Percentiles rank a stretch among this genome's conserved stretches.
Conservation (phyloP, 2,113 vertebrate genomes). For the Phainopepla nitens region DNA sequence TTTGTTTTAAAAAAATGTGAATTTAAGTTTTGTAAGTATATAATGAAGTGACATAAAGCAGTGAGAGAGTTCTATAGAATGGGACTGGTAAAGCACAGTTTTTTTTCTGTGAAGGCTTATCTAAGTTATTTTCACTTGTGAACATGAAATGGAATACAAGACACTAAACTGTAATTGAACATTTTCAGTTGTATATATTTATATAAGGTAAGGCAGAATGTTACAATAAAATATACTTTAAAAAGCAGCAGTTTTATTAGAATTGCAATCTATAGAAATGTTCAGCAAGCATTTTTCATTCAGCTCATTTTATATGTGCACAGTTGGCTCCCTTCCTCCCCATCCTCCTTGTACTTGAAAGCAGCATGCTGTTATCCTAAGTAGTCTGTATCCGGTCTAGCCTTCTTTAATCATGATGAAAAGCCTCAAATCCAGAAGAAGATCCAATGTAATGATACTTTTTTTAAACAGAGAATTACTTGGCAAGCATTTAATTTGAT, state of each 20-base stretch:
- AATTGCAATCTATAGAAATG: background rate
- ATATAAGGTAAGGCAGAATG: background rate
- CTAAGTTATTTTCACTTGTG: background rate
- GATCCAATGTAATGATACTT: background rate
- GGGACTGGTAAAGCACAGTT: background rate
- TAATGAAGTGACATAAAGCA: background rate
- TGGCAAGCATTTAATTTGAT: slow-evolving; percentile 23
- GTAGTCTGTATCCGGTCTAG: background rate
- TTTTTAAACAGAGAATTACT: background rate
- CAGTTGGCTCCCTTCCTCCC: background rate
- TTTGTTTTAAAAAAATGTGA: background rate
- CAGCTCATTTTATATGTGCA: slow-evolving; percentile 9
- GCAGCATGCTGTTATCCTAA: background rate
- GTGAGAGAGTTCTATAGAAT: background rate
- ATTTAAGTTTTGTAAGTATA: background rate
- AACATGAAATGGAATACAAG: background rate
- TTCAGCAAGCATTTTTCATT: background rate
- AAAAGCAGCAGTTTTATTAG: background rate
- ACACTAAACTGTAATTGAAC: background rate
- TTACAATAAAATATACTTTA: background rate
- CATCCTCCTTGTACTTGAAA: background rate
- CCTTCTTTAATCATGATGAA: slow-evolving; percentile 15
- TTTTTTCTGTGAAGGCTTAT: background rate
- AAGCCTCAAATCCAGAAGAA: slow-evolving; percentile 33
- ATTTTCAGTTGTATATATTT: background rate